Conservation (phyloP, 2,888 invertebrate genomes). For the Drosophila paranaensis region DNA sequence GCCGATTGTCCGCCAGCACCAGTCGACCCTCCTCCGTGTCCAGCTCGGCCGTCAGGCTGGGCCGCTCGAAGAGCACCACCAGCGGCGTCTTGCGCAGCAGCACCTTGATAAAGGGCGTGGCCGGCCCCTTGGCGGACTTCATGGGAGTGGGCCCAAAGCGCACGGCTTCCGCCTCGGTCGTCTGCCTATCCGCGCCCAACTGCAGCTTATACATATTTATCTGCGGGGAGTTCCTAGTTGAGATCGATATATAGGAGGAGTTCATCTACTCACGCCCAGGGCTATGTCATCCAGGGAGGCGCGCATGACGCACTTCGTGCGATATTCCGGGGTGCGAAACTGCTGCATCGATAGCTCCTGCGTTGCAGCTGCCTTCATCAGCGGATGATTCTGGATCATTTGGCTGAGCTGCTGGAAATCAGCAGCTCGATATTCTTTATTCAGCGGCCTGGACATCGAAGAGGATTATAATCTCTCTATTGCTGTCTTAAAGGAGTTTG, state of each 20-base stretch:
- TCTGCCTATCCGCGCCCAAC: conserved; percentile 31
- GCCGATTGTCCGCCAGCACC: conserved; percentile 88
- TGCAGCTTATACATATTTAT: conserved; percentile 65
- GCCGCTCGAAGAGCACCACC: conserved; percentile 87
- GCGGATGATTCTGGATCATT: conserved; percentile 60
- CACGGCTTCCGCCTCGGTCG: conserved; percentile 6
- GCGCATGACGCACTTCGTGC: conserved; percentile 71
- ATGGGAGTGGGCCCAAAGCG: conserved; percentile 18
- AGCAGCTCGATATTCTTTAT: conserved; percentile 61
- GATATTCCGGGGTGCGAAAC: conserved; percentile 64
- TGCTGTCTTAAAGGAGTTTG: too few species aligned
- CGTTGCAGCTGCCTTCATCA: conserved; percentile 47
- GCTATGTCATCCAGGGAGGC: conserved; percentile 73
- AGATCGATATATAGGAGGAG: conserved; percentile 31
- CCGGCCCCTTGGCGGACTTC: conserved; percentile 28
- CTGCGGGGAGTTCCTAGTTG: conserved; percentile 15
- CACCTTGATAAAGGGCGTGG: conserved; percentile 87
- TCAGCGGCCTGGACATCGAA: conserved; percentile 50
- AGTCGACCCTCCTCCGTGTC: conserved; percentile 86
- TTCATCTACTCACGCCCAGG: conserved; percentile 52
- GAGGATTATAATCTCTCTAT: not conserved
- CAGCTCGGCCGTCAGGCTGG: conserved; percentile 87
- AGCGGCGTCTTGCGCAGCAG: conserved; percentile 89
- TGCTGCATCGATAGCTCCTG: conserved; percentile 49
- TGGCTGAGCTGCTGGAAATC: conserved; percentile 66